These are phyloP conservation scores for Luehdorfia chinensis DNA, from an alignment of 1,140 invertebrate species.

Conservation along the genomic window DNA sequence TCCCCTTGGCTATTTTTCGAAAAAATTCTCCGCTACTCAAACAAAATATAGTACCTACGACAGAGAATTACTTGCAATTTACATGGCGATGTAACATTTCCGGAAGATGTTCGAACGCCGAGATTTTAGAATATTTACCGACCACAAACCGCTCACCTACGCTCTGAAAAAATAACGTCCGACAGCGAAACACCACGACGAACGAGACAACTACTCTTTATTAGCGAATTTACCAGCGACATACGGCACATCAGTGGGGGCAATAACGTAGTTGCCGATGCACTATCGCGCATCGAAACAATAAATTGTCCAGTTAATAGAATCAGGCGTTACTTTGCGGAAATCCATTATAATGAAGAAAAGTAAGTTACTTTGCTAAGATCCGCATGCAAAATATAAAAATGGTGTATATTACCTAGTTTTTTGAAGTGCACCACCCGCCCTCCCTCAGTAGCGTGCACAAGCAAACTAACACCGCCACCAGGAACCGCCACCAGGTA, in stretches of 20 bases:
- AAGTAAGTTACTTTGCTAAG: no score
- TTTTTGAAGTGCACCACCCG: no score
- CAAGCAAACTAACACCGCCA: no score
- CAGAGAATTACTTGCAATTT: neutral
- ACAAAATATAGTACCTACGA: neutral
- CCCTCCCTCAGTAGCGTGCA: no score
- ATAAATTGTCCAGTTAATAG: no score
- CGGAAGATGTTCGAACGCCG: neutral
- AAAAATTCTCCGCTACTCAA: neutral
- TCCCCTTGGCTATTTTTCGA: conserved; percentile 17
- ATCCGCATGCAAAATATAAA: no score
- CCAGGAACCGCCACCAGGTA: no score
- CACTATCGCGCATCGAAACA: neutral
- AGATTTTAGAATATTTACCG: neutral
- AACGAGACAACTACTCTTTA: neutral
- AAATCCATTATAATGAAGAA: no score
- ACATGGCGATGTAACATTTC: neutral
- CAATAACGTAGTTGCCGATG: neutral
- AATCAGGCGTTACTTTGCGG: no score
- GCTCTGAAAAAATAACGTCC: neutral
- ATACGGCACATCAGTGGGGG: neutral
- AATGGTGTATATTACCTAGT: no score
- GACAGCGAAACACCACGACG: neutral
- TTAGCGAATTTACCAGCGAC: neutral
- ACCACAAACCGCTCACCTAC: conserved; percentile 1